Percentiles rank a stretch among this genome's conserved stretches.
Evolutionary conservation across 2,888 invertebrate species (phyloP).

Genomic region (Drosophila acutilabella): DNA sequence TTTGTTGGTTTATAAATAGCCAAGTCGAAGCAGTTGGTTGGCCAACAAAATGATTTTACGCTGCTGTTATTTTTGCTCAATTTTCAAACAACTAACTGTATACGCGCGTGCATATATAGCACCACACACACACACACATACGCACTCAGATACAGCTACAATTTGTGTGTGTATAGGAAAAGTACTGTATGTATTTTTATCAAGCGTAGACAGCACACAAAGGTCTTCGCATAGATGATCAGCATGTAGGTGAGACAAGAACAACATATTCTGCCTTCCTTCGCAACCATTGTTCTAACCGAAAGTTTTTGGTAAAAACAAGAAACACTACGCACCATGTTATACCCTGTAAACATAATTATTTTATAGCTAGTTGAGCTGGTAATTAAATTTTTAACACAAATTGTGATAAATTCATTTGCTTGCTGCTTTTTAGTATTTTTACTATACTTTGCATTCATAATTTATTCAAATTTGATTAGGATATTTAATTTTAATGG

Average conservation of each 20-base stretch:
- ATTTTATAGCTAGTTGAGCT: no score
- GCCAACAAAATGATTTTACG: slow-evolving; percentile 71
- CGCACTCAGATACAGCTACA: slow-evolving; percentile 9
- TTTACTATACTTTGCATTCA: no score
- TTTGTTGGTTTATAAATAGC: slow-evolving; percentile 84
- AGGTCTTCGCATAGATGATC: slow-evolving; percentile 72
- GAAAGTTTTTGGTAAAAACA: slow-evolving; percentile 29
- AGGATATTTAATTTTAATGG: no score
- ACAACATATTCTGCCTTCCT: slow-evolving; percentile 53
- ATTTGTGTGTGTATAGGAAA: slow-evolving; percentile 42
- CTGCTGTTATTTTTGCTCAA: slow-evolving; percentile 72
- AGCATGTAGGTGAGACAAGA: slow-evolving; percentile 75
- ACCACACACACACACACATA: slow-evolving; percentile 24
- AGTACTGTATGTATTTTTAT: slow-evolving; percentile 67
- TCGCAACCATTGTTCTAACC: slow-evolving; percentile 55
- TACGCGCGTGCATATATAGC: slow-evolving; percentile 49
- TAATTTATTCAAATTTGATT: no score
- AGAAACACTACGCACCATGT: slow-evolving; percentile 20
- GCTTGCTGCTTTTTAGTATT: no score
- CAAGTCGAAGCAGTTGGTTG: slow-evolving; percentile 73
- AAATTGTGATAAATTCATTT: no score
- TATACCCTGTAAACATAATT: slow-evolving; percentile 27
- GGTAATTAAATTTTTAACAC: no score
- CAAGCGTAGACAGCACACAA: slow-evolving; percentile 74
- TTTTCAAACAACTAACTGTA: slow-evolving; percentile 79